phyloP scores from a whole-genome alignment of 2,888 invertebrate genomes.

The Geophilus truncorum region DNA sequence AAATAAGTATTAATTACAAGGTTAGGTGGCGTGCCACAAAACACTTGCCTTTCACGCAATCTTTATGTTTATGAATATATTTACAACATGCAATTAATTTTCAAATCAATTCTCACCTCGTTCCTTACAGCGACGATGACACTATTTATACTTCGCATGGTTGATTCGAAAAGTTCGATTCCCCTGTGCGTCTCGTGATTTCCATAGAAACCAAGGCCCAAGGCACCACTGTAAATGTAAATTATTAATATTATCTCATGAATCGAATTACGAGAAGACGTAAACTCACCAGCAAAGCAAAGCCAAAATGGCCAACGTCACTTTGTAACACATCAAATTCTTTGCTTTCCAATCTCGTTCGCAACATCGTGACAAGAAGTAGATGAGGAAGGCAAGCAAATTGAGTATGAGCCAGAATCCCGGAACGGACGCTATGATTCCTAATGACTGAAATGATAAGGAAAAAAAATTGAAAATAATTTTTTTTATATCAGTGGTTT shows the following conservation, averaged over 20 bases:
- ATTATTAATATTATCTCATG: background rate
- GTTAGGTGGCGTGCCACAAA: too few species aligned
- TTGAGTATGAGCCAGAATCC: slow-evolving; percentile 88
- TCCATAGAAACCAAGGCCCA: slow-evolving; percentile 86
- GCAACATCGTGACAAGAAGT: slow-evolving; percentile 91
- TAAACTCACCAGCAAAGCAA: slow-evolving; percentile 69
- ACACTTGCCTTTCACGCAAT: too few species aligned
- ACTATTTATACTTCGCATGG: slow-evolving; percentile 74
- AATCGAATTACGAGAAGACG: background rate
- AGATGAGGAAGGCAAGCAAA: slow-evolving; percentile 78
- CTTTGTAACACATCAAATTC: slow-evolving; percentile 73
- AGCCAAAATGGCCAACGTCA: slow-evolving; percentile 57
- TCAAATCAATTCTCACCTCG: slow-evolving; percentile 56
- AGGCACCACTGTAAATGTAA: slow-evolving; percentile 59
- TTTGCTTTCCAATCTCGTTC: slow-evolving; percentile 85
- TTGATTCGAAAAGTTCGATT: slow-evolving; percentile 70
- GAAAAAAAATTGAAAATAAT: slow-evolving; percentile 33
- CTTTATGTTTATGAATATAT: too few species aligned
- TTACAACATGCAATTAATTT: too few species aligned
- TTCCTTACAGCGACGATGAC: slow-evolving; percentile 73
- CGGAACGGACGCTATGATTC: slow-evolving; percentile 88
- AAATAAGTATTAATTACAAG: too few species aligned
- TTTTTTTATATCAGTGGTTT: too few species aligned
- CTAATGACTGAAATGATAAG: slow-evolving; percentile 70
- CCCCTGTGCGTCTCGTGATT: slow-evolving; percentile 93